These are phyloP conservation scores for Mamestra configurata DNA, from an alignment of 1,140 invertebrate species.

Conservation along the genomic window DNA sequence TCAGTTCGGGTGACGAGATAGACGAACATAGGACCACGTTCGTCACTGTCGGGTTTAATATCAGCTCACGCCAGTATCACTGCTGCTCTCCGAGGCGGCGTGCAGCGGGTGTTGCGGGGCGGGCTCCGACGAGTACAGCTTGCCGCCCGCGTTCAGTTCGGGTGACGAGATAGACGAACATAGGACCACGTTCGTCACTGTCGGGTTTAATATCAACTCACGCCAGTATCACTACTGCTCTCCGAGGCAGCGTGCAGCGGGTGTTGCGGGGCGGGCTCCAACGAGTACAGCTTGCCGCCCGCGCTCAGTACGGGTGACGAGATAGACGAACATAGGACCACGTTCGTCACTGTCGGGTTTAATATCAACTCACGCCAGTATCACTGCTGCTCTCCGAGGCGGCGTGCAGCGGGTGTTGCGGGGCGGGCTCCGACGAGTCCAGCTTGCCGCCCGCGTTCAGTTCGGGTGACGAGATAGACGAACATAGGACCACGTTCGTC, in stretches of 20 bases:
- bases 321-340: slow-evolving; percentile 68
- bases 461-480: slow-evolving; percentile 77
- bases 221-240: slow-evolving; percentile 80
- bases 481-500: slow-evolving; percentile 61
- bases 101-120: slow-evolving; percentile 45
- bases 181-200: slow-evolving; percentile 58
- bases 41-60: slow-evolving; percentile 35
- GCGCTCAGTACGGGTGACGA: slow-evolving; percentile 75
- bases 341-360: slow-evolving; percentile 47
- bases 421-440: slow-evolving; percentile 23
- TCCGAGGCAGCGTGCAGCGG: slow-evolving; percentile 66
- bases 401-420: slow-evolving; percentile 49
- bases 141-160: slow-evolving; percentile 62
- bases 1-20: slow-evolving; percentile 75
- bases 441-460: slow-evolving; percentile 58
- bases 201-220: slow-evolving; percentile 55
- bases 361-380: slow-evolving; percentile 69
- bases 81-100: slow-evolving; percentile 77
- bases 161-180: slow-evolving; percentile 76
- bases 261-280: slow-evolving; percentile 42
- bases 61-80: slow-evolving; percentile 77
- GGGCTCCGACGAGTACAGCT: slow-evolving; percentile 26
- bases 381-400: slow-evolving; percentile 81
- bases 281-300: slow-evolving; percentile 29
- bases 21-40: slow-evolving; percentile 68